Conservation (phyloP, 92 coral and sea anemone genomes). For the Anthopleura xanthogrammica region DNA sequence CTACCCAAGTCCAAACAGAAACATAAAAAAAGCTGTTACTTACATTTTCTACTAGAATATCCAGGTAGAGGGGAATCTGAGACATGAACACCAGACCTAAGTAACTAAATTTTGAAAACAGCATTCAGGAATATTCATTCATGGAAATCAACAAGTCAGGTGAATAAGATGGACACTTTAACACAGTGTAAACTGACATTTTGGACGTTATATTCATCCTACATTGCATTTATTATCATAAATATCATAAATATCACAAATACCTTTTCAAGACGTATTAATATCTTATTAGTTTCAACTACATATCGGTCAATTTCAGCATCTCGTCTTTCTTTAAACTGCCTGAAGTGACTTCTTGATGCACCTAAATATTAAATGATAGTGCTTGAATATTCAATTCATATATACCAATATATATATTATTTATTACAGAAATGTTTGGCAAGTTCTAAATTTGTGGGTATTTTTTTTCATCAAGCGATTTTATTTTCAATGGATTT, state of each 20-base stretch:
- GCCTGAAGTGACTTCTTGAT: constrained; percentile 67
- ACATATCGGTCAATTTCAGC: constrained; percentile 91
- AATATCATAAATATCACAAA: too few relatives aligned
- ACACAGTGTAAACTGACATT: too few relatives aligned
- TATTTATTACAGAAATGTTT: too few relatives aligned
- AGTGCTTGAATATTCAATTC: neutral
- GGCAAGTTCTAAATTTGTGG: too few relatives aligned
- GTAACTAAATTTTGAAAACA: constrained; percentile 38
- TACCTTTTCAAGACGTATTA: constrained; percentile 91
- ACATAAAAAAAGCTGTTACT: neutral
- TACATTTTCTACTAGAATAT: constrained; percentile 75
- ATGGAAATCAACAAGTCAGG: too few relatives aligned
- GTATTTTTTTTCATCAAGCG: too few relatives aligned
- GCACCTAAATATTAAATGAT: constrained; percentile 51
- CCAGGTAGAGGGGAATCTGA: constrained; percentile 66
- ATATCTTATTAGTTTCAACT: constrained; percentile 85
- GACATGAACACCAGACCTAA: constrained; percentile 70
- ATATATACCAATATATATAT: too few relatives aligned
- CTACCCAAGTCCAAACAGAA: too few relatives aligned
- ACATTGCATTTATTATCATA: too few relatives aligned
- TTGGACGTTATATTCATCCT: too few relatives aligned
- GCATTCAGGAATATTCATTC: neutral
- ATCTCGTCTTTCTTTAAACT: constrained; percentile 78
- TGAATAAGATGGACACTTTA: too few relatives aligned
- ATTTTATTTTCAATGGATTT: too few relatives aligned